A percentile compares a stretch with the other conserved stretches of the same genome.
phyloP scores from a whole-genome alignment of 2,888 invertebrate species.

The Atethmia centrago region DNA sequence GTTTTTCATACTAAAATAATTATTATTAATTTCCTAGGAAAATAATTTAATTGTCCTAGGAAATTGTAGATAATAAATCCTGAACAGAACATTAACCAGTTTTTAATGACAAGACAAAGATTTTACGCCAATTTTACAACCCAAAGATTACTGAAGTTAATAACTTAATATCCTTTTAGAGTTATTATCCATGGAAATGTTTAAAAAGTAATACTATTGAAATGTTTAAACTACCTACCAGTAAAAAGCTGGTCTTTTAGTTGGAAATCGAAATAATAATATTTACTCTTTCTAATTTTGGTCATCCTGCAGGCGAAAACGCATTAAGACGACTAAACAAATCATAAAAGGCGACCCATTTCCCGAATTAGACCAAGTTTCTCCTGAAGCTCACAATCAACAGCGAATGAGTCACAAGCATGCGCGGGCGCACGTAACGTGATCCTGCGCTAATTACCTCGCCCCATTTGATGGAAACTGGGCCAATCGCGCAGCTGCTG shows the following conservation, averaged over 20 bases:
- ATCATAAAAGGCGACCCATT: slow-evolving; percentile 54
- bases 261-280: not conserved
- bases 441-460: slow-evolving; percentile 71
- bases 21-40: not conserved
- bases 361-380: slow-evolving; percentile 58
- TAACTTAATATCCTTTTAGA: slow-evolving; percentile 48
- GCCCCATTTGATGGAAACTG: slow-evolving; percentile 69
- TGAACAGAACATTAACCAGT: slow-evolving; percentile 12
- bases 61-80: slow-evolving; percentile 13
- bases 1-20: slow-evolving; percentile 12
- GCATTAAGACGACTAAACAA: slow-evolving; percentile 31
- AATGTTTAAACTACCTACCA: not conserved
- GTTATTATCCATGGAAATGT: not conserved
- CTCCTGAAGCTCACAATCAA: slow-evolving; percentile 52
- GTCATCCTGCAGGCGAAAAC: not conserved
- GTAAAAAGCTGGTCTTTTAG: not conserved
- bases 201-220: not conserved
- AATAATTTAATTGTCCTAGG: not conserved
- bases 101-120: slow-evolving; percentile 20
- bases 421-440: slow-evolving; percentile 69
- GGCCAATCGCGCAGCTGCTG: slow-evolving; percentile 65
- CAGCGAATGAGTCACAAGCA: slow-evolving; percentile 60
- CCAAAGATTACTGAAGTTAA: slow-evolving; percentile 21
- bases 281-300: not conserved
- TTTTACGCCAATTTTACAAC: slow-evolving; percentile 42